Percentiles rank a stretch among this genome's conserved stretches.
Conservation (phyloP, 2,797 vertebrate species). For the Melanitta fusca region DNA sequence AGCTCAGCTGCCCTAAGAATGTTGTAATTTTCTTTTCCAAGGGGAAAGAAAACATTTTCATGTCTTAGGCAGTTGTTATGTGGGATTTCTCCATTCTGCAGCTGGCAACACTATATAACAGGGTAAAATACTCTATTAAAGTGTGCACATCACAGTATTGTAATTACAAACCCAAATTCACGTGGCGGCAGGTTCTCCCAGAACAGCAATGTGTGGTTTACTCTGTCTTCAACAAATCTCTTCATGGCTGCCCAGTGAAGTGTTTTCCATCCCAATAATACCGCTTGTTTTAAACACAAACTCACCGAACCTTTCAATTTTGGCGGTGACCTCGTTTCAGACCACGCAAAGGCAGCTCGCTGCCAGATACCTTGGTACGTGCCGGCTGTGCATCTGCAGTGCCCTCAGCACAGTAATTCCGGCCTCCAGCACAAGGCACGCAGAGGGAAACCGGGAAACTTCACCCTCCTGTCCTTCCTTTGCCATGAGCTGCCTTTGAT, state of each 20-base stretch:
- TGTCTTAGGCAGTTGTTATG: background rate
- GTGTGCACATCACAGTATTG: background rate
- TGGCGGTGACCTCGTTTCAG: background rate
- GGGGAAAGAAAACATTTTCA: background rate
- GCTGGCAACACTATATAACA: background rate
- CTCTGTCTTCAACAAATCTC: background rate
- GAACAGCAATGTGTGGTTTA: background rate
- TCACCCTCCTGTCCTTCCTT: background rate
- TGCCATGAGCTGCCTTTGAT: background rate
- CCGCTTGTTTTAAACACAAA: background rate
- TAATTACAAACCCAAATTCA: background rate
- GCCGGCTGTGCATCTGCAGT: background rate
- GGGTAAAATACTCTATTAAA: background rate
- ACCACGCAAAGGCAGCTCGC: background rate
- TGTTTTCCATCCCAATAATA: background rate
- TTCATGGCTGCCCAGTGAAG: background rate
- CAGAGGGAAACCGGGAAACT: background rate
- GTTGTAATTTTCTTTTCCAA: background rate
- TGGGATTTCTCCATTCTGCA: background rate
- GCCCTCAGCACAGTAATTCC: background rate
- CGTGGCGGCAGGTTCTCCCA: background rate
- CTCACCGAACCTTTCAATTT: background rate
- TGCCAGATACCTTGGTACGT: background rate
- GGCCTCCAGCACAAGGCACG: background rate
- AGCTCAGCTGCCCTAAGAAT: background rate